These are phyloP conservation scores for Gryon sp. DNA, from an alignment of 1,140 invertebrate genomes.

Conservation along the genomic window DNA sequence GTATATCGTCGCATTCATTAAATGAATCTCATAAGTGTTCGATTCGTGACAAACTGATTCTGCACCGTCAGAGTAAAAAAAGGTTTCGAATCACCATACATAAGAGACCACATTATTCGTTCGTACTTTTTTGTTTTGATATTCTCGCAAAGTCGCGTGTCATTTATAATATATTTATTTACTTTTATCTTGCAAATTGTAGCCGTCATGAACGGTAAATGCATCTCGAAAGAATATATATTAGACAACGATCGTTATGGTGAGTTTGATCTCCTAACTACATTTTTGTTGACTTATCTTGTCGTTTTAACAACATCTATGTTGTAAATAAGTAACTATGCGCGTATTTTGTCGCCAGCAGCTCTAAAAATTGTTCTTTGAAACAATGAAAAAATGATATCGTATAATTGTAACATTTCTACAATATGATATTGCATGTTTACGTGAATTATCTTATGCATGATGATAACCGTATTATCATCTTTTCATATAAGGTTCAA, in stretches of 20 bases:
- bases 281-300: conserved; percentile 40
- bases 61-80: conserved; percentile 16
- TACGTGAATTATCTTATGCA: too few relatives aligned
- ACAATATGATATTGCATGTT: too few relatives aligned
- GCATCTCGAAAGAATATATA: conserved; percentile 62
- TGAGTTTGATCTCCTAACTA: conserved; percentile 43
- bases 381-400: neutral
- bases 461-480: too few relatives aligned
- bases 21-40: neutral
- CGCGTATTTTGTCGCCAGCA: conserved; percentile 60
- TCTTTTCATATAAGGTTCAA: too few relatives aligned
- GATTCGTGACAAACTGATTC: neutral
- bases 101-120: conserved; percentile 23
- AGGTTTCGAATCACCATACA: conserved; percentile 32
- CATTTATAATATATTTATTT: neutral
- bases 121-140: conserved; percentile 8
- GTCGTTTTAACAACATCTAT: conserved; percentile 63
- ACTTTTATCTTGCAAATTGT: conserved; percentile 45
- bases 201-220: conserved; percentile 54
- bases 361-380: conserved; percentile 33
- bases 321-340: conserved; percentile 67
- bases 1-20: conserved; percentile 4
- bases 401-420: too few relatives aligned
- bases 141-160: conserved; percentile 14
- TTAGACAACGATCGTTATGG: conserved; percentile 68